phyloP scores from a whole-genome alignment of 2,113 vertebrate genomes.

The Tupaia tana region DNA sequence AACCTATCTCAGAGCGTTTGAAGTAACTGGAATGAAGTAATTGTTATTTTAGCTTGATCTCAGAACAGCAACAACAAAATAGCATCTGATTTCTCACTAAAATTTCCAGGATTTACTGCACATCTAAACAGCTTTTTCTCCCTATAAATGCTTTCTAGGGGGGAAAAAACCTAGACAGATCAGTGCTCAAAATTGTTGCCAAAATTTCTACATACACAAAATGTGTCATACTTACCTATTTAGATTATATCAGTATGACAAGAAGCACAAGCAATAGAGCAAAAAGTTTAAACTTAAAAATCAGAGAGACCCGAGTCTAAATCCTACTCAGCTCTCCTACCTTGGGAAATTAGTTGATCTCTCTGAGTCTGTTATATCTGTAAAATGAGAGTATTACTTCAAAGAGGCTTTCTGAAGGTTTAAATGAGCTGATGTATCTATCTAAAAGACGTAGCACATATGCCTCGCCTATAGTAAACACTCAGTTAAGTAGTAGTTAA shows the following conservation, averaged over 20 bases:
- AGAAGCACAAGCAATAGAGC: not conserved
- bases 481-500: conserved; percentile 10
- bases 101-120: conserved; percentile 4
- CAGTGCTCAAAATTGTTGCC: conserved; percentile 45
- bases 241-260: not conserved
- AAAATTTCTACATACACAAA: conserved; percentile 42
- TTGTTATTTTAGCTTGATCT: conserved; percentile 36
- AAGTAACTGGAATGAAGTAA: conserved; percentile 85
- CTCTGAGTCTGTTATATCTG: not conserved
- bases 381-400: conserved; percentile 12
- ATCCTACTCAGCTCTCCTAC: not conserved
- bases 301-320: not conserved
- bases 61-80: conserved; percentile 26
- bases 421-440: not conserved
- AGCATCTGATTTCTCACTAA: conserved; percentile 11
- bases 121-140: not conserved
- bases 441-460: not conserved
- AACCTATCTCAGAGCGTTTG: conserved; percentile 70
- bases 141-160: not conserved
- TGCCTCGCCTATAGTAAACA: not conserved
- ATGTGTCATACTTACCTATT: not conserved
- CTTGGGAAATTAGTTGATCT: not conserved
- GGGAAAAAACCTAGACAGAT: not conserved
- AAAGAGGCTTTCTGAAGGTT: not conserved
- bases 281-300: not conserved